Evolutionary conservation across 2,113 vertebrate species (phyloP), one percentile per base, ranked within the genome.

Genomic region (Coregonus clupeaformis): DNA sequence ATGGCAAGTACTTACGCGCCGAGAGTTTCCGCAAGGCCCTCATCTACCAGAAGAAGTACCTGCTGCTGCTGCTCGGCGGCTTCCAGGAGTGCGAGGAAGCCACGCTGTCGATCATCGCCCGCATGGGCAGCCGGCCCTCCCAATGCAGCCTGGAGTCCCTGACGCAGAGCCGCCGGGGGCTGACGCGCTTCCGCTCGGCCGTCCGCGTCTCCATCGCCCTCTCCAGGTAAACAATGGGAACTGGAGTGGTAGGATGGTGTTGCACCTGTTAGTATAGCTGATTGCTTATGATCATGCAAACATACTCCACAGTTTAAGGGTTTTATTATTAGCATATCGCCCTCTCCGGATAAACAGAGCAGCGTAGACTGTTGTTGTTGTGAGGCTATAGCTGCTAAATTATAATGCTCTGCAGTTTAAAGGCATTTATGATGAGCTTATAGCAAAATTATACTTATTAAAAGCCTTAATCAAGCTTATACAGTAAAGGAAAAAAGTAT

Each of bases 71-170:
- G 74, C 89, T 99, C 12, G 97, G 97, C 0, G 96, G 97, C 0
- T 99, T 99, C 90, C 97, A 98, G 85, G 96, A 98, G 83, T 99
- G 97, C 64, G 98, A 99, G 86, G 96, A 98, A 47, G 97, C 96
- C 75, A 98, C 97, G 0, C 87, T 98, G 49, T 88, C 94, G 1
- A 93, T 99, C 25, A 95, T 99, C 29, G 92, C 93, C 68, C 92
- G 94, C 60, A 98, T 99, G 96, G 96, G 95, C 0, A 93, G 95
- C 0, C 94, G 93, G 5, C 95, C 95, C 0, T 83, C 92, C 18
- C 92, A 92, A 68, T 90, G 92, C 0, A 86, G 91, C 60, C 87
- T 93, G 0, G 93, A 96, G 70, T 72, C 92, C 18, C 93, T 83
- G 42, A 42, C 36, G 11, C 36, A 42, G 2, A 95, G 85, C 29